These are phyloP conservation scores for Toxotes jaculatrix DNA, from an alignment of 2,113 vertebrate species.

Conservation along the genomic window DNA sequence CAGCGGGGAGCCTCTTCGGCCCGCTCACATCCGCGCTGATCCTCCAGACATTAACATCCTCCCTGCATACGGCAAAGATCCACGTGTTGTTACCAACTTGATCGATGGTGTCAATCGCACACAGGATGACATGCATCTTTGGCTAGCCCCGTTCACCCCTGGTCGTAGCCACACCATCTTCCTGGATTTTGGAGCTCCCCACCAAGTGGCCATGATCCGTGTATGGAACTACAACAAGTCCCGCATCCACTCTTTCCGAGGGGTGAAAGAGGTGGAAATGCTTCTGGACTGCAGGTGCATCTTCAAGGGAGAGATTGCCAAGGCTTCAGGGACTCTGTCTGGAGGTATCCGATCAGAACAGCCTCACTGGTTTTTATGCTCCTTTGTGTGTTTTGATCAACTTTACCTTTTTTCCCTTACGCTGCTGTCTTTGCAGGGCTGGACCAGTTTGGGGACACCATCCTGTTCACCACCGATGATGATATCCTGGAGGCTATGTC, in stretches of 20 bases:
- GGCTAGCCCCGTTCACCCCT: slow-evolving; percentile 94
- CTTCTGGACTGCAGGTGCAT: slow-evolving; percentile 89
- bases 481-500: slow-evolving; percentile 96
- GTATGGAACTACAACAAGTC: slow-evolving; percentile 99
- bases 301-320: slow-evolving; percentile 97
- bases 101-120: slow-evolving; percentile 93
- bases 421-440: slow-evolving; percentile 81
- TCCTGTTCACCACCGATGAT: slow-evolving; percentile 96
- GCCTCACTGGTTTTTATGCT: neutral
- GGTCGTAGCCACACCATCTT: slow-evolving; percentile 88
- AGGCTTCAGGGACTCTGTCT: slow-evolving; percentile 92
- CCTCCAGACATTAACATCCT: slow-evolving; percentile 95
- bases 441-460: slow-evolving; percentile 97
- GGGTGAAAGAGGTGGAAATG: slow-evolving; percentile 92
- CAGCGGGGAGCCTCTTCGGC: slow-evolving; percentile 88
- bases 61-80: slow-evolving; percentile 92
- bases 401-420: neutral
- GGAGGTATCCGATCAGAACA: slow-evolving; percentile 85
- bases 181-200: slow-evolving; percentile 87
- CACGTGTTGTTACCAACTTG: slow-evolving; percentile 90
- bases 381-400: neutral
- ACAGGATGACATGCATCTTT: slow-evolving; percentile 98
- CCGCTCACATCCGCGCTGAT: slow-evolving; percentile 86
- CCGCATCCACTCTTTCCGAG: slow-evolving; percentile 95
- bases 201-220: slow-evolving; percentile 94